These are phyloP conservation scores for Spodoptera picta DNA, from an alignment of 2,888 invertebrate genomes.

Conservation along the genomic window DNA sequence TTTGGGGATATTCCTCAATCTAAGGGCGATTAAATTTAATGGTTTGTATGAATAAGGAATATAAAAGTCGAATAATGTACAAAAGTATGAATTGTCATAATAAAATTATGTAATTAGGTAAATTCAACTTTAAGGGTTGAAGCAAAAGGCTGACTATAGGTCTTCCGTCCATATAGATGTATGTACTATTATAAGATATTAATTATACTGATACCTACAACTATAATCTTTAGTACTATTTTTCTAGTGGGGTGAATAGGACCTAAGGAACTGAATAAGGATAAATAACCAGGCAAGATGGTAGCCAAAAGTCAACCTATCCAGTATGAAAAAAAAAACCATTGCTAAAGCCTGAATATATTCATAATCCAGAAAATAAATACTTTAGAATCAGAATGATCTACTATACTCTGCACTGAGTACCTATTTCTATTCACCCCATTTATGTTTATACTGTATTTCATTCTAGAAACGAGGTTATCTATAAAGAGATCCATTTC, in stretches of 20 bases:
- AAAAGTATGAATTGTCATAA: slow-evolving; percentile 64
- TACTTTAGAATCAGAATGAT: not conserved
- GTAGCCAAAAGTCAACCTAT: no score
- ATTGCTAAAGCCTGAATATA: no score
- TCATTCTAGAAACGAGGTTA: slow-evolving; percentile 51
- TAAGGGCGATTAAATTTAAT: slow-evolving; percentile 29
- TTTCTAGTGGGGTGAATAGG: slow-evolving; percentile 37
- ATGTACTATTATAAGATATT: slow-evolving; percentile 18
- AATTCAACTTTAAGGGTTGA: slow-evolving; percentile 42
- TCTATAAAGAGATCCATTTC: slow-evolving; percentile 48
- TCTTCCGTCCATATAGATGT: slow-evolving; percentile 60
- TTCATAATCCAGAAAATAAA: no score
- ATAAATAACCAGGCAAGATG: not conserved
- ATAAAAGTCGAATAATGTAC: slow-evolving; percentile 60
- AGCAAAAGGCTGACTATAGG: slow-evolving; percentile 62
- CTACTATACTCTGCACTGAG: not conserved
- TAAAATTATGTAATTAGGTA: slow-evolving; percentile 47
- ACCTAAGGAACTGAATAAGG: slow-evolving; percentile 2
- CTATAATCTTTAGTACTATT: slow-evolving; percentile 11
- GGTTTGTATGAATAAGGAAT: slow-evolving; percentile 22
- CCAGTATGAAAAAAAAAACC: no score
- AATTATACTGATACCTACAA: slow-evolving; percentile 17
- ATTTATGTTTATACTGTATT: slow-evolving; percentile 52
- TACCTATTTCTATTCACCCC: slow-evolving; percentile 40
- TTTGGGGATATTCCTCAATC: slow-evolving; percentile 25